These are phyloP conservation scores for Gambusia holbrooki DNA, from an alignment of 2,113 vertebrate genomes.

Conservation along the genomic window DNA sequence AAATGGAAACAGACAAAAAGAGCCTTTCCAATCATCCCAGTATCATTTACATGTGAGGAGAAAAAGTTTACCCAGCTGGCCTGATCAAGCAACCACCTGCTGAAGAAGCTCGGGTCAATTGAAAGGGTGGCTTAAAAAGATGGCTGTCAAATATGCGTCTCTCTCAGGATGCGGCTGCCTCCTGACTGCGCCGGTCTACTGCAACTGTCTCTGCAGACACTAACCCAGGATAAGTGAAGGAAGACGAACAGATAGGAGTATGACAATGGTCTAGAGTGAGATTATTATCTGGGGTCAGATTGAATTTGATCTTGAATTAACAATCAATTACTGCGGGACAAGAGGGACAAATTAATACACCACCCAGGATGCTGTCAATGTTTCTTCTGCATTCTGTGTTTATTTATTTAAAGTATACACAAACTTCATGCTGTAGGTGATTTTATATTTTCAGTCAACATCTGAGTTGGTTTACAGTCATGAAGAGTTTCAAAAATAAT, in stretches of 20 bases:
- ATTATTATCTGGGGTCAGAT: constrained; percentile 46
- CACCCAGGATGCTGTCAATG: constrained; percentile 7
- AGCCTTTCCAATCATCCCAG: constrained; percentile 10
- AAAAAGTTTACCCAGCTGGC: constrained; percentile 47
- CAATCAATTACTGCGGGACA: constrained; percentile 41
- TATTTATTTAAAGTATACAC: not conserved
- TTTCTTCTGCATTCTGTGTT: not conserved
- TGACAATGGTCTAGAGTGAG: constrained; percentile 15
- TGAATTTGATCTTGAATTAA: constrained; percentile 38
- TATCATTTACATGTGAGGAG: constrained; percentile 6
- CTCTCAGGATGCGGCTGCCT: not conserved
- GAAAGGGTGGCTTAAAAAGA: constrained; percentile 2
- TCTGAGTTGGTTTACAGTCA: not conserved
- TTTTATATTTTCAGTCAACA: not conserved
- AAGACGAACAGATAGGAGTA: not conserved
- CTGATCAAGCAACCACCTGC: constrained; percentile 30
- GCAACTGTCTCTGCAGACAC: constrained; percentile 47
- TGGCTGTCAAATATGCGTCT: constrained; percentile 6
- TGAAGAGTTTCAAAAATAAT: no score
- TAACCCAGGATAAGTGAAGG: constrained; percentile 15
- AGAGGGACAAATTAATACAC: constrained; percentile 12
- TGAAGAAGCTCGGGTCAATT: constrained; percentile 18
- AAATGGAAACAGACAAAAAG: not conserved
- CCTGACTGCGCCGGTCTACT: constrained; percentile 27
- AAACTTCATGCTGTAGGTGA: not conserved